A percentile compares a stretch with the other conserved stretches of the same genome.
Evolutionary conservation across 1,140 invertebrate genomes (phyloP).

Genomic region (Drosophila kanapiae): DNA sequence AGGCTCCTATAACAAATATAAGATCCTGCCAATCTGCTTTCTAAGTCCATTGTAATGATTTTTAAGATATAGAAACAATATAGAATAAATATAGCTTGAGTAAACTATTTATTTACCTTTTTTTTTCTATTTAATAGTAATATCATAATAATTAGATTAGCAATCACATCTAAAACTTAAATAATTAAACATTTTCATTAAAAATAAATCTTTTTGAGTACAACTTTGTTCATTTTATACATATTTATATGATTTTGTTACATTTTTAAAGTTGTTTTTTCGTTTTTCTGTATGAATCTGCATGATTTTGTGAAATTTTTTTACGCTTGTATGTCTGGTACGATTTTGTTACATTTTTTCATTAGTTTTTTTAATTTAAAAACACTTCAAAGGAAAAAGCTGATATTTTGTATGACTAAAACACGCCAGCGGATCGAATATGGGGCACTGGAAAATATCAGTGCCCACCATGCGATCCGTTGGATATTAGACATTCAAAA

Average conservation of each 20-base stretch:
- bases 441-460: not conserved
- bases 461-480: slow-evolving; percentile 5
- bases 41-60: too few relatives aligned
- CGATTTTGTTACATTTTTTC: not conserved
- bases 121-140: too few relatives aligned
- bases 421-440: slow-evolving; percentile 8
- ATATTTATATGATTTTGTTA: slow-evolving; percentile 10
- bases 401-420: not conserved
- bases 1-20: too few relatives aligned
- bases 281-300: not conserved
- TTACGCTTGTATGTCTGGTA: too few relatives aligned
- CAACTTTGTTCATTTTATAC: not conserved
- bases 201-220: not conserved
- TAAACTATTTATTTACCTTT: too few relatives aligned
- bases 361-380: not conserved
- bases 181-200: too few relatives aligned
- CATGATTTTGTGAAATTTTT: not conserved
- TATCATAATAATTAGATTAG: too few relatives aligned
- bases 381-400: not conserved
- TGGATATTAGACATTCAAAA: not conserved
- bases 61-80: too few relatives aligned
- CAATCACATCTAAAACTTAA: too few relatives aligned
- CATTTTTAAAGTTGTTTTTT: not conserved
- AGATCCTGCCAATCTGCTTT: too few relatives aligned
- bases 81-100: too few relatives aligned